These are phyloP conservation scores for Drosophila baimaii DNA, from an alignment of 1,140 invertebrate species.

Conservation along the genomic window DNA sequence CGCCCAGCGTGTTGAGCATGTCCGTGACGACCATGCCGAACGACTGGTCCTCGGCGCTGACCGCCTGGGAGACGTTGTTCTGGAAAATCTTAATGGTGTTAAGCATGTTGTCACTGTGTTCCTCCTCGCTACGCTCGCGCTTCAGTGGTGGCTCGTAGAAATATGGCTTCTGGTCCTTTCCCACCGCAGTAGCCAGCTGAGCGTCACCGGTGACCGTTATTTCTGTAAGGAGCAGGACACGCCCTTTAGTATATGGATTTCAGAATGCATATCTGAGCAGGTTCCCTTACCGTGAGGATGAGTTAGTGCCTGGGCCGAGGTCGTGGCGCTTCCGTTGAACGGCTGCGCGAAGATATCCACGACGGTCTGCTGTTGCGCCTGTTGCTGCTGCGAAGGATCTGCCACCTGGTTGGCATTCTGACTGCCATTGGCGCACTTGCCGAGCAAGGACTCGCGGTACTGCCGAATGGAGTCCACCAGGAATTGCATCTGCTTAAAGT, in stretches of 20 bases:
- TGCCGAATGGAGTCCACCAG: conserved; percentile 79
- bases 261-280: no score
- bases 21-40: conserved; percentile 82
- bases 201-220: conserved; percentile 79
- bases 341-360: conserved; percentile 80
- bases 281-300: conserved; percentile 74
- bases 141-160: conserved; percentile 81
- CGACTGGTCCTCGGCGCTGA: conserved; percentile 80
- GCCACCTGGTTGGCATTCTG: conserved; percentile 74
- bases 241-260: neutral
- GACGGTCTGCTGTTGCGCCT: conserved; percentile 75
- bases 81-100: conserved; percentile 82
- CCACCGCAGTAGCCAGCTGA: conserved; percentile 71
- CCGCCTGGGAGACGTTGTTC: conserved; percentile 80
- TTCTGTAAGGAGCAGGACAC: conserved; percentile 52
- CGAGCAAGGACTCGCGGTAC: conserved; percentile 77
- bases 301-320: conserved; percentile 74
- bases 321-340: conserved; percentile 76
- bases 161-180: conserved; percentile 80
- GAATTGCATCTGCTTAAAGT: conserved; percentile 83
- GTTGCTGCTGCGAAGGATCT: conserved; percentile 77
- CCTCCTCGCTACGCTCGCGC: conserved; percentile 77
- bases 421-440: conserved; percentile 72
- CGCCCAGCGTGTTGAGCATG: conserved; percentile 82
- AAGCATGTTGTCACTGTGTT: conserved; percentile 81